Base-by-base conservation (phyloP, 1,140 invertebrate species). In the Brachionus koreanus region DNA sequence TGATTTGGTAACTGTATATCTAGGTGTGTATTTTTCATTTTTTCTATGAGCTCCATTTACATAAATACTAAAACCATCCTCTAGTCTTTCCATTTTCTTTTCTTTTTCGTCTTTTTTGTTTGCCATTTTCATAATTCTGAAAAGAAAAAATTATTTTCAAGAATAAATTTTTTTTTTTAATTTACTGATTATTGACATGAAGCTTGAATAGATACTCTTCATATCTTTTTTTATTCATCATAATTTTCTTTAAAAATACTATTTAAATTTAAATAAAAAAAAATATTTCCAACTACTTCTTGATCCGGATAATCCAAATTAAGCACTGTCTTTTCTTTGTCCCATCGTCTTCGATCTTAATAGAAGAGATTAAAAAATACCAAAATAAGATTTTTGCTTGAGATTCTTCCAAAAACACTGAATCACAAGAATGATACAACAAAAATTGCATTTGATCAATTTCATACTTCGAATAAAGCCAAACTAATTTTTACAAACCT, bases 191-290 rank as follows among this genome's bases (percentile, higher is more conserved):
- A 65, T 65, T 65, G 13, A 65, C 33, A 37, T 77, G 75, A 37
- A 77, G 43, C 23, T 77, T 77, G 43, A 77, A 77, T 33, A 77
- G 35, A 77, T 77, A 77, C 6, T 77, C 75, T n/a, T 77, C 75
- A 49, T 77, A 77, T 57, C 75, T 19, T 52, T 77, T 77, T 52
- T 77, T 46, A 35, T 52, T 61, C 43, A 57, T 35, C 12, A 61
- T n/a, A 16, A 52, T 77, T 61, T 57, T 77, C 75, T 77, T 33
- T n/a, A n/a, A 29, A 52, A 37, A 77, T 19, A 72, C 5, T 67
- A 7, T 12, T 63, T 13, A 12, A 65, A 67, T 67, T 19, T n/a
- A 13, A 75, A 23, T 35, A 10, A 23, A 5, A 23, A 9, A n/a
- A 75, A n/a, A 29, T 29, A 29, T 29, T 29, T 46, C 13, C 5